phyloP scores from a whole-genome alignment of 2,888 invertebrate genomes.

The Sminthurinus aureus region DNA sequence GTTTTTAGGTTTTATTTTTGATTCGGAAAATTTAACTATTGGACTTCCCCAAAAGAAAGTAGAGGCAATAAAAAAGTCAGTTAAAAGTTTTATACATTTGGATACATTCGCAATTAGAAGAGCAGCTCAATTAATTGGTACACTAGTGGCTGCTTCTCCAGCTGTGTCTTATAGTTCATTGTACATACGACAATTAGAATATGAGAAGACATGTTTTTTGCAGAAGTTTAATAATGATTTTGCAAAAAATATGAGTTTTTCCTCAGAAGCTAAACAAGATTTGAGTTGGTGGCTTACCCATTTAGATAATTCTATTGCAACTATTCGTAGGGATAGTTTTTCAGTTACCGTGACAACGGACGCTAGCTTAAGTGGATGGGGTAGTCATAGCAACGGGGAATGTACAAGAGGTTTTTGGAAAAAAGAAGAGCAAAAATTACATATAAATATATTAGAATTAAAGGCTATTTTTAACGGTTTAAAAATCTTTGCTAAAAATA shows the following conservation, averaged over 20 bases:
- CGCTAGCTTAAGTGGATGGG: too few species aligned
- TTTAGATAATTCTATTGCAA: too few species aligned
- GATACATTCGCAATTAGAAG: too few species aligned
- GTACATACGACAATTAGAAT: slow-evolving; percentile 11
- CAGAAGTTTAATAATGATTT: too few species aligned
- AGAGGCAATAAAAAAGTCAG: neutral
- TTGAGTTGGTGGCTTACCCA: too few species aligned
- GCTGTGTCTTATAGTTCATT: slow-evolving; percentile 5
- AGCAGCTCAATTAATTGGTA: slow-evolving; percentile 2
- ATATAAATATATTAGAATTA: slow-evolving; percentile 24
- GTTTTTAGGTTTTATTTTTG: slow-evolving; percentile 30
- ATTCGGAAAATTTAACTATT: neutral
- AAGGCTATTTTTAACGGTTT: neutral
- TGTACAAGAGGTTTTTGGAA: neutral
- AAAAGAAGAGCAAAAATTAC: neutral
- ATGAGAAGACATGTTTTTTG: slow-evolving; percentile 18
- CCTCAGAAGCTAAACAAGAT: too few species aligned
- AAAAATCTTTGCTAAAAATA: neutral
- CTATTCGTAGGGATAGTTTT: too few species aligned
- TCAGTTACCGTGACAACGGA: too few species aligned
- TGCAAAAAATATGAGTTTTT: too few species aligned
- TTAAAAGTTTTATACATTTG: neutral
- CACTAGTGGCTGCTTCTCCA: slow-evolving; percentile 7
- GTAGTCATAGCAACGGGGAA: neutral
- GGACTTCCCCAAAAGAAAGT: neutral